Evolutionary conservation across 2,888 invertebrate genomes (phyloP).

Genomic region (Drosophila atripex): DNA sequence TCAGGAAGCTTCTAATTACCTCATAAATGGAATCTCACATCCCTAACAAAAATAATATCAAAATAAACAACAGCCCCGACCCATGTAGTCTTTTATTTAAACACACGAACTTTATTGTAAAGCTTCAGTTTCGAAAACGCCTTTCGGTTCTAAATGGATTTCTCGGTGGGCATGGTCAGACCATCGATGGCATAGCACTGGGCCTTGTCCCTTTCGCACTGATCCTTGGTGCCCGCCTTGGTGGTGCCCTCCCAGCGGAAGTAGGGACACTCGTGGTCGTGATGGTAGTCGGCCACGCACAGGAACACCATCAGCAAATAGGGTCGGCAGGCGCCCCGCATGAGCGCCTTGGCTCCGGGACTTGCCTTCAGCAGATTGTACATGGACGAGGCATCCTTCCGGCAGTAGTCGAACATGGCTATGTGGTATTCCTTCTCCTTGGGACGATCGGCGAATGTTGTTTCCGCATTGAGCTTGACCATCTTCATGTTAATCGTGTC

Average conservation of each 20-base stretch:
- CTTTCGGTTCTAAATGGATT: background rate
- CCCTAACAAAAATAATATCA: too few relatives aligned
- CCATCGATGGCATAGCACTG: constrained; percentile 70
- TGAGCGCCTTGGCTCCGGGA: constrained; percentile 47
- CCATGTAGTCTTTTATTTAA: too few relatives aligned
- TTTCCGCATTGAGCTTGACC: constrained; percentile 67
- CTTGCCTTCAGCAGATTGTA: constrained; percentile 50
- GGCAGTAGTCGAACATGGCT: constrained; percentile 59
- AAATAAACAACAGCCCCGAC: too few relatives aligned
- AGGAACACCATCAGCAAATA: constrained; percentile 63
- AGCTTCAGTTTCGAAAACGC: background rate
- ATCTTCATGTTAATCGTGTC: constrained; percentile 74
- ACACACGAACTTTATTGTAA: background rate
- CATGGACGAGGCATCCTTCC: constrained; percentile 43
- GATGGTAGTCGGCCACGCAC: constrained; percentile 62
- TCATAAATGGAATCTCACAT: too few relatives aligned
- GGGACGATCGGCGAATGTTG: constrained; percentile 49
- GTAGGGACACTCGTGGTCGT: constrained; percentile 65
- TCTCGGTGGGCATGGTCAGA: constrained; percentile 21
- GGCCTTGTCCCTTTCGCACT: constrained; percentile 45
- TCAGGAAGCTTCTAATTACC: too few relatives aligned
- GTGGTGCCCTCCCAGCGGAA: constrained; percentile 61
- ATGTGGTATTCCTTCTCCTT: constrained; percentile 67
- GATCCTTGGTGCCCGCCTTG: constrained; percentile 5
- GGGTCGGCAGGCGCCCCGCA: constrained; percentile 63